Evolutionary conservation across 2,113 vertebrate genomes (phyloP), one percentile per base, ranked within the genome.

Genomic region (Zosterops pallidus): DNA sequence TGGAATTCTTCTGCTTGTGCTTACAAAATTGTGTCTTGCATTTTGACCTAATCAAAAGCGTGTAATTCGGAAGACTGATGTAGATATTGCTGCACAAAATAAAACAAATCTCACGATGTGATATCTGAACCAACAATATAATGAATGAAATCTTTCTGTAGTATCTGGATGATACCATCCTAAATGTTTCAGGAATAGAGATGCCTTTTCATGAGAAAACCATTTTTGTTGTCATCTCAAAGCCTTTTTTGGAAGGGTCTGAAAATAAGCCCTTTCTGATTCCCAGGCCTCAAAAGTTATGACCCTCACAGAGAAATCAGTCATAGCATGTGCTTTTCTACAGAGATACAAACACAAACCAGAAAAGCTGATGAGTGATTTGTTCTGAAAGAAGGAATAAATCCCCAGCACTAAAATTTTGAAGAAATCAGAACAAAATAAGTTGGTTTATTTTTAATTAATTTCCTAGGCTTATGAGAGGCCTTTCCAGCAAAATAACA

Each of bases 21-120:
- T 79, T 16, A 28, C 14, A 35, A n/a, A 65, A 44, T 6, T 26
- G 5, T 49, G 12, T 56, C n/a, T 21, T 75, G 23, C 4, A 5
- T 76, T 93, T 84, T 78, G 12, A 5, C 79, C 46, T 82, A 42
- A 75, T 47, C 31, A 56, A 47, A 75, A 49, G 7, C 3, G 0
- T 64, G 21, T 71, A 28, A 33, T 79, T 62, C 78, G 57, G 7
- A 89, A 81, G 22, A 55, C 31, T 68, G 52, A 7, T 68, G 12
- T 82, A 56, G 64, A 53, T 59, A 24, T 12, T 83, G 56, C 56
- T 82, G 41, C 44, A 65, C 14, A 57, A 80, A 60, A 74, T 44
- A 57, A 53, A 24, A n/a, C 8, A 28, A 19, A 22, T 68, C 35
- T 82, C 0, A 0, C 3, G 12, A 47, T 29, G 24, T 7, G 50